Base-by-base conservation (phyloP, 2,888 invertebrate species). In the Hypolimnas misippus region DNA sequence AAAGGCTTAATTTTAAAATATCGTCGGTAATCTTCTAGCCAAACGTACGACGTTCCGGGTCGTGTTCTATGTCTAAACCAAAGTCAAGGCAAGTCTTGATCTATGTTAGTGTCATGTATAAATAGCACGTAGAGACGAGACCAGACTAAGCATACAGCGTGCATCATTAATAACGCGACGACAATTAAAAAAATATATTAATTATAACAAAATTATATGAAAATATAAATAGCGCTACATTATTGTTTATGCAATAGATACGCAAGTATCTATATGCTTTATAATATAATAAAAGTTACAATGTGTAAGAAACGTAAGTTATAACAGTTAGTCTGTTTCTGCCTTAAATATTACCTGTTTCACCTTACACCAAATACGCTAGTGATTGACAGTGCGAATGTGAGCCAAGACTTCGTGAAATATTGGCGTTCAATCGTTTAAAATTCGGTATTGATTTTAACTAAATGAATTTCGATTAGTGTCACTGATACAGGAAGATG, bases 81-180 rank as follows among this genome's bases (percentile, higher is more conserved):
- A 84, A 83, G 84, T 86, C 84, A 87, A 84, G 84, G 84, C 70
- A 69, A 76, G 68, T 71, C 75, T 74, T 75, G 76, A 81, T 79
- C 77, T 80, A 83, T 78, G 69, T 68, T 67, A 63, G 49, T 63
- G 66, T 21, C 76, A 67, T 63, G 81, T 85, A 86, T 86, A 87
- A 81, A 83, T 67, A 66, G 67, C 50, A 55, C 54, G 31, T 29
- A 42, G 31, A 51, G 35, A 12, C 12, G 17, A 35, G n/a, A 35
- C 33, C 35, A 52, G 35, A 52, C 52, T 52, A 21, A n/a, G 49
- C 29, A 6, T 29, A 14, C 49, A 29, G 29, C 14, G 29, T 29
- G 29, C 29, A 7, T 14, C 29, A 14, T 25, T 29, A 42, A 49
- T 10, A 14, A 49, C 25, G 49, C 3, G 29, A 49, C 16, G 49